Base-by-base conservation (phyloP, 2,113 vertebrate genomes). In the Corapipo altera region DNA sequence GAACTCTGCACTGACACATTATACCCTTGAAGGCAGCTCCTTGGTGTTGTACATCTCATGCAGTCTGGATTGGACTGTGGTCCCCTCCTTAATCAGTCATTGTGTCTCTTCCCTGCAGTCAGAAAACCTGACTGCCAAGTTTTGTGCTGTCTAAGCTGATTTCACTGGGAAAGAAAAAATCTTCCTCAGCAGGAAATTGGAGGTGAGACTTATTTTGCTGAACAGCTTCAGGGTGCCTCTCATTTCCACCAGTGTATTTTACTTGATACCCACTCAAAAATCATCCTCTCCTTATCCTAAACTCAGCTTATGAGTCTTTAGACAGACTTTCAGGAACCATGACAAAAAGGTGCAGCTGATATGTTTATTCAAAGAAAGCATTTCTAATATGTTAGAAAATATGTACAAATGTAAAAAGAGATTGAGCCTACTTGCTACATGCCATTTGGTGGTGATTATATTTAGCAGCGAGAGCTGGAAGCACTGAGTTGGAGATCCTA, bases 401-500 rank as follows among this genome's bases (percentile, higher is more conserved):
- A 49, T 48, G 21, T 28, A 32, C 2, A 7, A 4, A 33, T 43
- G 35, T 33, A 28, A 43, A 73, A 62, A 48, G 54, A 78, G 32
- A 17, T 1, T 1, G 49, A 73, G 35, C 21, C 26, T 51, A 10
- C 3, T 2, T 32, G 35, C 32, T 71, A 14, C 8, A 6, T 19
- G 21, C 18, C 3, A 2, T 39, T 76, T 71, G 27, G 7, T 41
- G 58, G 17, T 75, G 35, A 22, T 79, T 54, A 17, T 17, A 46
- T 30, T 80, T 46, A 65, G 37, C 26, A 67, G 32, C 0, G 0
- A 69, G 44, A 0, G 0, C 57, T 24, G 23, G 26, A 51, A 35
- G 22, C 24, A 20, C 30, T 10, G 37, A 55, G 5, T 0, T 44
- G 57, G 58, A 48, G 52, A 19, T 54, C 18, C 39, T 52, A 46